These are phyloP conservation scores for Siniperca undulata DNA, from an alignment of 2,797 vertebrate species.

Conservation along the genomic window DNA sequence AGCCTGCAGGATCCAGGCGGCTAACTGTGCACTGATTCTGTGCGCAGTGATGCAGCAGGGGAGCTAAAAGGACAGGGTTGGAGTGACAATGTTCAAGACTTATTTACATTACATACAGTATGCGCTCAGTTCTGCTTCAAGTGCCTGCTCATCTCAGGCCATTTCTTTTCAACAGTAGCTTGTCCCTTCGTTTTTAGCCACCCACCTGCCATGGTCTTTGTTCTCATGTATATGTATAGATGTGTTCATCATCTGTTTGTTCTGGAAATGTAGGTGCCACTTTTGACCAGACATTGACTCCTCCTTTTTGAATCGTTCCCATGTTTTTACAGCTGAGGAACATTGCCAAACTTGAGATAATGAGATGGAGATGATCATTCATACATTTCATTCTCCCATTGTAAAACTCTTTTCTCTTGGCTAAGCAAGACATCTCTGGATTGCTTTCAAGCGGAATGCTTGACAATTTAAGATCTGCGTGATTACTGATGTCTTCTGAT, in stretches of 20 bases:
- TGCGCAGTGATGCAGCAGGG: background rate
- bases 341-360: background rate
- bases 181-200: background rate
- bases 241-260: conserved; percentile 1
- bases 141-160: too few species aligned
- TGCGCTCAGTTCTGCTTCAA: background rate
- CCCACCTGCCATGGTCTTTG: background rate
- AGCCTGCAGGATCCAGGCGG: conserved; percentile 2
- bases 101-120: background rate
- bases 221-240: background rate
- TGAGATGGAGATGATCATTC: background rate
- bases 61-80: background rate
- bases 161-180: background rate
- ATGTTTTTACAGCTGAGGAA: background rate
- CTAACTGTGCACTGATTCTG: background rate
- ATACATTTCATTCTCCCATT: background rate
- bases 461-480: conserved; percentile 39
- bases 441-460: background rate
- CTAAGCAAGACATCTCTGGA: background rate
- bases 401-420: background rate
- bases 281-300: background rate
- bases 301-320: background rate
- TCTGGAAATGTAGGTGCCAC: background rate
- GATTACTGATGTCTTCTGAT: conserved; percentile 40
- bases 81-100: background rate